Evolutionary conservation across 37 sponge, comb jelly and placozoan genomes (phyloP), one percentile per base, ranked within the genome.

Genomic region (Chondrosia reniformis): DNA sequence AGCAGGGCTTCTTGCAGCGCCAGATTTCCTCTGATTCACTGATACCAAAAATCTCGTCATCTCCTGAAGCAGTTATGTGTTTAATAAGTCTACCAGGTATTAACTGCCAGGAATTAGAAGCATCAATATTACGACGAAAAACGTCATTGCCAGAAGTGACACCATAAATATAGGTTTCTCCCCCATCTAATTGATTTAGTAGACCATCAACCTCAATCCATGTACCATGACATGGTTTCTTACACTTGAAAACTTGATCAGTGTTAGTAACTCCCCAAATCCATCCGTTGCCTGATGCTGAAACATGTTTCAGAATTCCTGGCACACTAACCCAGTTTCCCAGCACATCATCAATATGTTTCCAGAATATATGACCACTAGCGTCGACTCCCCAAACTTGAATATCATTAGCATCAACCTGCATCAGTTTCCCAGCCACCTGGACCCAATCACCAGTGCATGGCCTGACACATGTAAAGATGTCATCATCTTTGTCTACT

Each of bases 201-300:
- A 25, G 24, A 37, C 87, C 81, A 55, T 27, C 55, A 31, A 81
- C 78, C 13, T 38, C 24, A 5, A 45, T 32, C 82, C 87, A 86
- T 9, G 9, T 33, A 76, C 81, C 81, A 56, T 6, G 76, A 62
- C 87, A 86, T 22, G 90, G 90, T 46, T 89, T 89, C 46, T 85
- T 82, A 75, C 90, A 89, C 63, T 89, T 89, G 78, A 40, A 89
- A 12, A 84, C 80, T 24, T 76, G 12, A 61, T 85, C 46, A 15
- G 10, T 34, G 15, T 41, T 4, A 52, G 62, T 85, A 24, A 82
- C 79, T 54, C 83, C 86, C 90, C 90, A 89, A 4, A 89, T 82
- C 63, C 79, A 89, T 44, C 90, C 90, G 74, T 89, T 85, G 0
- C 86, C 90, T 33, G 86, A 85, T n/a, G 86, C 90, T 44, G 83